Percentiles rank a stretch among this genome's conserved stretches.
Conservation (phyloP, 35 echinoderm and acorn worm genomes). For the Lytechinus pictus region DNA sequence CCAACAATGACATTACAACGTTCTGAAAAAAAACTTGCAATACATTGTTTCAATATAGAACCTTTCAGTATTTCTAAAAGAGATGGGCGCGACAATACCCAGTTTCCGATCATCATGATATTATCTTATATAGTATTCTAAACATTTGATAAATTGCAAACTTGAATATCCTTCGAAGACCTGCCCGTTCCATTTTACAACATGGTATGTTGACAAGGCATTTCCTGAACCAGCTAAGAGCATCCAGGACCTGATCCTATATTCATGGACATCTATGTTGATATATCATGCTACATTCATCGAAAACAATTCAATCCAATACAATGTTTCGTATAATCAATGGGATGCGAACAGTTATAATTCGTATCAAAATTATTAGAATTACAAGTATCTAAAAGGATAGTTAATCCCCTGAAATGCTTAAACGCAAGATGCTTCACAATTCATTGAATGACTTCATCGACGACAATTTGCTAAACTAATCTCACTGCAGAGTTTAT, state of each 20-base stretch:
- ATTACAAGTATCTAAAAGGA: background rate
- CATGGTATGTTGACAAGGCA: background rate
- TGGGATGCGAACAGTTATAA: background rate
- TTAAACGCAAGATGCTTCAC: background rate
- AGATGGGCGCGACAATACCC: background rate
- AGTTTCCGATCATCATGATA: background rate
- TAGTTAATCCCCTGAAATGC: background rate
- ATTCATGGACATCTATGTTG: background rate
- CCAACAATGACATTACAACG: background rate
- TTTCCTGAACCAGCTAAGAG: background rate
- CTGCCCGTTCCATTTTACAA: background rate
- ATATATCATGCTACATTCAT: background rate
- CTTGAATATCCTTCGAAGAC: background rate
- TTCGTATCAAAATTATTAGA: background rate
- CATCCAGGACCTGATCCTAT: background rate
- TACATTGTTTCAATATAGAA: background rate
- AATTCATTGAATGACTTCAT: background rate
- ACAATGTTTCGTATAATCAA: background rate
- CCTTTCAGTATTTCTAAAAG: background rate
- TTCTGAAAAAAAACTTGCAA: background rate
- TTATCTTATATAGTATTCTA: background rate
- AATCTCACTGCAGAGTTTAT: background rate
- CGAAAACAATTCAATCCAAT: background rate
- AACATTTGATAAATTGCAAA: background rate
- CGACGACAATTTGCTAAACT: background rate